Percentiles rank a stretch among this genome's conserved stretches.
phyloP scores from a whole-genome alignment of 2,797 vertebrate species.

The Xerus rutilus region DNA sequence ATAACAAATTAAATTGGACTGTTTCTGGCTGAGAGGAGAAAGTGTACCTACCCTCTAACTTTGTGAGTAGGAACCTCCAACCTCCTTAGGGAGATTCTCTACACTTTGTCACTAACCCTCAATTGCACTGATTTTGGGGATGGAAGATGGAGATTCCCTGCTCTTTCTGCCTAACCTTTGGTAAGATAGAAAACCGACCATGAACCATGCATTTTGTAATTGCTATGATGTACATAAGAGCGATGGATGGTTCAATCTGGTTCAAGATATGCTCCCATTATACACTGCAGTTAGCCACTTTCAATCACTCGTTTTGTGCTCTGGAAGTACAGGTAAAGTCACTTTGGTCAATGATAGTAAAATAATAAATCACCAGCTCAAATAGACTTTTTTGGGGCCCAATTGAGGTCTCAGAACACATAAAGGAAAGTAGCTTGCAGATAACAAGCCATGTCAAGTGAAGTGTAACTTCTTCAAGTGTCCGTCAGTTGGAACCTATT shows the following conservation, averaged over 20 bases:
- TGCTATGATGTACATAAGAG: background rate
- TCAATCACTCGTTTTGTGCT: background rate
- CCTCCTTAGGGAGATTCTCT: background rate
- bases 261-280: background rate
- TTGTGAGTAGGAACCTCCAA: background rate
- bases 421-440: slow-evolving; percentile 66
- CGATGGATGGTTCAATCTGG: background rate
- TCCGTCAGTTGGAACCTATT: slow-evolving; percentile 58
- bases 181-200: background rate
- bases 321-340: background rate
- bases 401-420: slow-evolving; percentile 59
- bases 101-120: background rate
- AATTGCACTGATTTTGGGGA: background rate
- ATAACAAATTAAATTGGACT: background rate
- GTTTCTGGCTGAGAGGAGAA: background rate
- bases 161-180: background rate
- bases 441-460: slow-evolving; percentile 52
- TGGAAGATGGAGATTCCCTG: background rate
- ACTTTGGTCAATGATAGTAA: background rate
- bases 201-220: background rate
- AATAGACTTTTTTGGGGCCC: slow-evolving; percentile 43
- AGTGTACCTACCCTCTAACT: background rate
- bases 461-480: slow-evolving; percentile 52
- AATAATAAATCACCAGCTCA: slow-evolving; percentile 51
- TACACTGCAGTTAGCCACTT: background rate